Conservation (phyloP, 92 coral and sea anemone genomes). For the Epizoanthus illoricatus region DNA sequence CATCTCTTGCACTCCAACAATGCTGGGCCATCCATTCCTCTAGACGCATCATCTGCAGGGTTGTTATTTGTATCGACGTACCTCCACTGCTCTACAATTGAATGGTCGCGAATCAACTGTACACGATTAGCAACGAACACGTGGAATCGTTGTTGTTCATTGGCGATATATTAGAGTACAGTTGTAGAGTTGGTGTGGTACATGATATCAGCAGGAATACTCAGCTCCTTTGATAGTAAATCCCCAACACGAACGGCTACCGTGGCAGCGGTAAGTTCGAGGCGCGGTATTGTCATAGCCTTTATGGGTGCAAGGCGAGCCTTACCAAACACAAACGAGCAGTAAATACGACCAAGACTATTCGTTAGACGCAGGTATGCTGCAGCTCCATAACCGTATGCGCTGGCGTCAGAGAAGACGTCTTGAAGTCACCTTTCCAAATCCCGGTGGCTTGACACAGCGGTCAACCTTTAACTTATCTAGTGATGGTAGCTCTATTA, state of each 20-base stretch:
- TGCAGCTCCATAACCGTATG: conserved; percentile 27
- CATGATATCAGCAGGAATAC: not conserved
- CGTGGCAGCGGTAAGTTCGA: too few species aligned
- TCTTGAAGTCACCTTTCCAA: conserved; percentile 52
- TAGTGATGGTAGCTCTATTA: too few species aligned
- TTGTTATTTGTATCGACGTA: too few species aligned
- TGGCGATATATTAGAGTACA: conserved; percentile 36
- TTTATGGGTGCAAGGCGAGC: conserved; percentile 5
- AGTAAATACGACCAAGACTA: too few species aligned
- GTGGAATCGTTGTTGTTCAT: conserved; percentile 34
- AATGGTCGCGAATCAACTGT: conserved; percentile 39
- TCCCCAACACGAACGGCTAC: conserved; percentile 35
- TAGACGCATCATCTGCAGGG: too few species aligned
- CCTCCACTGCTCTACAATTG: conserved; percentile 27
- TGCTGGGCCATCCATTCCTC: too few species aligned
- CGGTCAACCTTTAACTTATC: conserved; percentile 40
- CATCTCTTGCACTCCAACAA: conserved; percentile 25
- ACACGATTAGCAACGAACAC: conserved; percentile 46
- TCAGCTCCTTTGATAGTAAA: too few species aligned
- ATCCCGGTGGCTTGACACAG: too few species aligned
- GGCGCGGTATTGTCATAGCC: too few species aligned
- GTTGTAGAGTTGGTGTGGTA: conserved; percentile 36
- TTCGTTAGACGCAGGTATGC: too few species aligned
- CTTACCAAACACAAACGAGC: conserved; percentile 1
- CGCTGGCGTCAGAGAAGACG: conserved; percentile 34